Percentiles rank a stretch among this genome's conserved stretches.
Conservation (phyloP, 1,140 invertebrate genomes). For the Drosophila novamexicana region DNA sequence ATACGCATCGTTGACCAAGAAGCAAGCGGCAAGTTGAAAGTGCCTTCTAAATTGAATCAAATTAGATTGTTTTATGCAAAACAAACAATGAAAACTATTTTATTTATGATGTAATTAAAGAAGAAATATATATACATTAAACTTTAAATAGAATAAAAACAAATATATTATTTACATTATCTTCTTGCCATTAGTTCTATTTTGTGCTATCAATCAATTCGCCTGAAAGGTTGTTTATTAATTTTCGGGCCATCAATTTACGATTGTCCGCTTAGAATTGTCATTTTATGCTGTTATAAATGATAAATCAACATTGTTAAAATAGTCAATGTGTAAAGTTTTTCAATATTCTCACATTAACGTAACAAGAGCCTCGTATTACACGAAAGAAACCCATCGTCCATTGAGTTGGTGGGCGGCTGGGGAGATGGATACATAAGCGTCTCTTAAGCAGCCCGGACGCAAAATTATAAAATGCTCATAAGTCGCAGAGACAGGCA, state of each 20-base stretch:
- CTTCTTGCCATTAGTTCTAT: background rate
- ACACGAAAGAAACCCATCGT: constrained; percentile 4
- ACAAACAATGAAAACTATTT: background rate
- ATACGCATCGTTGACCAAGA: constrained; percentile 47
- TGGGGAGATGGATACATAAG: constrained; percentile 47
- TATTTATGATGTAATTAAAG: background rate
- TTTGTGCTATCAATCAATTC: constrained; percentile 17
- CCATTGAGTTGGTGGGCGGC: constrained; percentile 20
- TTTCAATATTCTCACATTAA: constrained; percentile 2
- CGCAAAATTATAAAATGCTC: constrained; percentile 68
- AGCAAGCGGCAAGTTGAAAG: background rate
- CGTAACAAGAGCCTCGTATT: background rate
- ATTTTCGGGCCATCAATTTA: constrained; percentile 12
- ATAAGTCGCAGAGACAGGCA: constrained; percentile 51
- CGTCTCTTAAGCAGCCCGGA: constrained; percentile 46
- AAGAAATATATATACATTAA: too few species aligned
- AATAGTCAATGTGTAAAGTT: constrained; percentile 13
- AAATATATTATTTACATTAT: background rate
- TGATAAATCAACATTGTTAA: constrained; percentile 31
- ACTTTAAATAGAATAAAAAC: background rate
- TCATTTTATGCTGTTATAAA: constrained; percentile 15
- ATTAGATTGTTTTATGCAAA: background rate
- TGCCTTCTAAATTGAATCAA: background rate
- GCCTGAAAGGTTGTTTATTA: constrained; percentile 23
- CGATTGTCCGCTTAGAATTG: constrained; percentile 13